Evolutionary conservation across 1,140 invertebrate species (phyloP).

Genomic region (Penaeus vannamei): DNA sequence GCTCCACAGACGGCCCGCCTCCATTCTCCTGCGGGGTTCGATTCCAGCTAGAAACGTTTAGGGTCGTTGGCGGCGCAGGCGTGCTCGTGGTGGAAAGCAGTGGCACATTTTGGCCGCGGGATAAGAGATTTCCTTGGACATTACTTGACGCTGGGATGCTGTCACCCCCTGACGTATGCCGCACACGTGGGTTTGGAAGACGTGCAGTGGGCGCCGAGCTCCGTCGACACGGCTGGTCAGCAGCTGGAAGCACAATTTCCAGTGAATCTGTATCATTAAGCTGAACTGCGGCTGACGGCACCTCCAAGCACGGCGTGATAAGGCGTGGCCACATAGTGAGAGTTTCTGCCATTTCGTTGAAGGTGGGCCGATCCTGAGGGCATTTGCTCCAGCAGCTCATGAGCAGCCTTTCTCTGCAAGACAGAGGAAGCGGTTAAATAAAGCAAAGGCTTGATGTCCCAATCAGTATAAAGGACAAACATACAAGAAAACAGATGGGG

Average conservation of each 20-base stretch:
- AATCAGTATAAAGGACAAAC: neutral
- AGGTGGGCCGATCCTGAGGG: slow-evolving; percentile 80
- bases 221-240: slow-evolving; percentile 32
- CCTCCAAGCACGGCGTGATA: slow-evolving; percentile 61
- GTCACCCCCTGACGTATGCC: slow-evolving; percentile 26
- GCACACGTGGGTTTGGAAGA: slow-evolving; percentile 40
- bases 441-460: neutral
- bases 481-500: too few species aligned
- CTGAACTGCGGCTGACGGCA: slow-evolving; percentile 56
- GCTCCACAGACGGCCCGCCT: slow-evolving; percentile 60
- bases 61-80: neutral
- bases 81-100: slow-evolving; percentile 35
- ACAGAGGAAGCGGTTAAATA: slow-evolving; percentile 40
- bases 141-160: slow-evolving; percentile 23
- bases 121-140: slow-evolving; percentile 3
- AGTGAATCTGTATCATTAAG: slow-evolving; percentile 61
- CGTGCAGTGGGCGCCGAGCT: slow-evolving; percentile 49
- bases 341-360: slow-evolving; percentile 74
- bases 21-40: slow-evolving; percentile 61
- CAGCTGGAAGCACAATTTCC: slow-evolving; percentile 39
- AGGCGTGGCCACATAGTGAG: slow-evolving; percentile 53
- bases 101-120: slow-evolving; percentile 12
- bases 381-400: slow-evolving; percentile 84
- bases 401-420: slow-evolving; percentile 80
- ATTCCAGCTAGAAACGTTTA: slow-evolving; percentile 54